Percentiles rank a stretch among this genome's conserved stretches.
These are phyloP conservation scores for Bergia sp. DNA, from an alignment of 92 coral and sea anemone genomes.

Conservation along the genomic window DNA sequence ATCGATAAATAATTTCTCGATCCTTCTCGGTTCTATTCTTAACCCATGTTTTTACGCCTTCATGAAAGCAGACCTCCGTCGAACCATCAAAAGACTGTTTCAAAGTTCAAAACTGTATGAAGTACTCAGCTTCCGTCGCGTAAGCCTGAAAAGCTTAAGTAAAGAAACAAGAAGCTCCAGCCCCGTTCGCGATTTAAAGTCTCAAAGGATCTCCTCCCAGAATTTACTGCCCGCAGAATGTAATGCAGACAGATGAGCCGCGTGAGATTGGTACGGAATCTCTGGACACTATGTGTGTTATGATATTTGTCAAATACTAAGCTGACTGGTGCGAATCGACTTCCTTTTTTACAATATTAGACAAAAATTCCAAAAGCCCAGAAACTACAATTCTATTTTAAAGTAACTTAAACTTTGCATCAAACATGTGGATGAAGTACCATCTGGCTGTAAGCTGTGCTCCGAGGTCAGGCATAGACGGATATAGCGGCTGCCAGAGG, in stretches of 20 bases:
- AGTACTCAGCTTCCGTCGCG: neutral
- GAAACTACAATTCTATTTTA: no score
- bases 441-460: no score
- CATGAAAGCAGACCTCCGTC: constrained; percentile 17
- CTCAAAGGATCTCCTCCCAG: neutral
- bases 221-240: neutral
- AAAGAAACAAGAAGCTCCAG: neutral
- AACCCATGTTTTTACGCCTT: neutral
- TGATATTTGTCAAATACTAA: no score
- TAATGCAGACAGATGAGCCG: neutral
- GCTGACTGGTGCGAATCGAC: neutral
- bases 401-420: no score
- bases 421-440: no score
- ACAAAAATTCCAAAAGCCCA: no score
- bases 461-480: no score
- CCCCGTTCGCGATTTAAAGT: neutral
- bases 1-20: neutral
- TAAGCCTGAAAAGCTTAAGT: neutral
- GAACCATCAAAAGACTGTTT: neutral
- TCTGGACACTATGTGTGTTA: neutral
- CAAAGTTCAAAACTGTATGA: constrained; percentile 12
- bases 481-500: no score
- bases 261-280: neutral
- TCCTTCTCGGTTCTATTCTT: neutral
- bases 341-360: neutral